Evolutionary conservation across 53 echinoderm and acorn worm species (phyloP), one percentile per base, ranked within the genome.

Genomic region (Paracentrotus lividus): DNA sequence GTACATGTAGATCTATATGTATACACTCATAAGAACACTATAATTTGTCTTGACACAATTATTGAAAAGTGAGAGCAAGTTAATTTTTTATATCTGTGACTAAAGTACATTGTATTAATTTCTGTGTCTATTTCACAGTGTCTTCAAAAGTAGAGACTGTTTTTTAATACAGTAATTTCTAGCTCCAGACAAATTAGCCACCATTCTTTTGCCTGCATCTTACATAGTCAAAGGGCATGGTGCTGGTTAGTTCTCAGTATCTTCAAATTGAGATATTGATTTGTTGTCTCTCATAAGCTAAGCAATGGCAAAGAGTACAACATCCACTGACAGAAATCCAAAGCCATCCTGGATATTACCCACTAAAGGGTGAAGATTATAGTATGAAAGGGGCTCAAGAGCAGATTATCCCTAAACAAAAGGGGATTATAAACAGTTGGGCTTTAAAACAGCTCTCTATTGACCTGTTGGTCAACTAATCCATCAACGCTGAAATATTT

Each of bases 391-490:
- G 69, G 38, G 69, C 34, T 38, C 31, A 38, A 69, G 66, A 66
- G 36, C 31, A 38, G 47, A 61, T 47, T 59, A 61, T 6, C 42
- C 29, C 47, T 61, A 27, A 90, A 61, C 47, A 32, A 90, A 61
- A 15, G 44, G 21, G 16, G 69, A 69, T 69, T 69, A 69, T 20
- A 15, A 69, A 69, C 34, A 69, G 69, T 69, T 69, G 18, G 36
- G 69, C 69, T 69, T 69, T 0, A 69, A 38, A 69, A 69, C 69
- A 38, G 36, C 69, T 69, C 69, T 69, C 69, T 69, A 69, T 69
- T 34, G 34, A 69, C 18, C 69, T 69, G 69, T 69, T 69, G 69
- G 20, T 69, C 69, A 69, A 69, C 34, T 69, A 69, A 69, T 69
- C 69, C 69, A 2, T n/a, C n/a, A n/a, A n/a, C 12, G 4, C 12